phyloP scores from a whole-genome alignment of 2,113 vertebrate species.

The Sprattus sprattus region DNA sequence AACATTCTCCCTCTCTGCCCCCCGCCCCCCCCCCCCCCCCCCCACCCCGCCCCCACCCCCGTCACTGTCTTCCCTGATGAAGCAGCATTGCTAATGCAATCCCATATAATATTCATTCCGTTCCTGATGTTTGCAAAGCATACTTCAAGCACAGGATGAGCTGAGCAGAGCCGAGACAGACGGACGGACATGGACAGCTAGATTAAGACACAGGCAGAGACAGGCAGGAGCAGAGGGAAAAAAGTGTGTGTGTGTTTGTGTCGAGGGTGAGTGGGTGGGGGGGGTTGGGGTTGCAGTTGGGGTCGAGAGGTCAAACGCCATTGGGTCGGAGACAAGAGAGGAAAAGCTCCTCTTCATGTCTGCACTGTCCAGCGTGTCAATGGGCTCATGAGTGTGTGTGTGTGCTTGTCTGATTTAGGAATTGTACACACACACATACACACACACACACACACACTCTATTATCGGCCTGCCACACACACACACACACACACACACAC shows the following conservation, averaged over 20 bases:
- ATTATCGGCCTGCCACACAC: too few relatives aligned
- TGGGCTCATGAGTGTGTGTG: neutral
- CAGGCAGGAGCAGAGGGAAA: neutral
- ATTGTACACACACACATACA: too few relatives aligned
- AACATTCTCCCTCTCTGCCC: neutral
- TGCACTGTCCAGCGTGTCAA: neutral
- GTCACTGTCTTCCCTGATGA: constrained; percentile 27
- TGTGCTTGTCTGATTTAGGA: neutral
- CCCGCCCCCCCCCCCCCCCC: neutral
- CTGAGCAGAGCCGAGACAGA: neutral
- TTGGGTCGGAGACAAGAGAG: neutral
- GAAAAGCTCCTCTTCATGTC: neutral
- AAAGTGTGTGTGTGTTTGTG: constrained; percentile 25
- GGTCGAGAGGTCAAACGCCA: neutral
- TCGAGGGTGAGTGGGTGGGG: constrained; percentile 6
- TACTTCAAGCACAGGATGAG: neutral
- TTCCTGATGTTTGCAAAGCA: constrained; percentile 32
- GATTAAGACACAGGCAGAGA: neutral
- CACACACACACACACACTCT: neutral
- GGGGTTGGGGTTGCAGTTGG: neutral
- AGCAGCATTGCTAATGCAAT: constrained; percentile 42
- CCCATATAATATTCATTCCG: constrained; percentile 41
- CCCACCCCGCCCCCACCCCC: constrained; percentile 16
- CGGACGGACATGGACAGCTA: neutral
- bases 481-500: neutral